These are phyloP conservation scores for Siderastrea radians DNA, from an alignment of 92 coral and sea anemone genomes.

Conservation along the genomic window DNA sequence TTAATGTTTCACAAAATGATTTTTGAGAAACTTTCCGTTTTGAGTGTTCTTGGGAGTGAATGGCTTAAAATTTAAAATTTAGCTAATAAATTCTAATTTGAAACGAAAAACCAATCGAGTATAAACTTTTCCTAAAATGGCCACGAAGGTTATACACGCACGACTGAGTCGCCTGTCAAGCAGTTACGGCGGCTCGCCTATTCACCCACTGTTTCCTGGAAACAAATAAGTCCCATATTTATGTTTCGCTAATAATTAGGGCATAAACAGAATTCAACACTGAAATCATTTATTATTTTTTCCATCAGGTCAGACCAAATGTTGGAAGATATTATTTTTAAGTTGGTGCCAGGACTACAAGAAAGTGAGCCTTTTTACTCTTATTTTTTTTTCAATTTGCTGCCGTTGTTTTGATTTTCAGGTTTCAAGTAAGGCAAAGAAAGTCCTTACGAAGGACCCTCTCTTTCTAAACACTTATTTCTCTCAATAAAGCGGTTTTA, in stretches of 20 bases:
- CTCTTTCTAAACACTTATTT: background rate
- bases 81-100: too few relatives aligned
- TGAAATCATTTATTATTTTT: background rate
- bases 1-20: too few relatives aligned
- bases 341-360: slow-evolving; percentile 87
- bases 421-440: too few relatives aligned
- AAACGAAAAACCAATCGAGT: too few relatives aligned
- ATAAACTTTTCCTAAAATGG: too few relatives aligned
- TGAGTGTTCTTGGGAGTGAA: too few relatives aligned
- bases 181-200: background rate
- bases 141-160: too few relatives aligned
- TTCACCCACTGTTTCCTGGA: background rate
- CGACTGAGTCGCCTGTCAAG: background rate
- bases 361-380: slow-evolving; percentile 66
- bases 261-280: too few relatives aligned
- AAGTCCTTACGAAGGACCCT: background rate
- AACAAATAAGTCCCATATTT: background rate
- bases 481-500: background rate
- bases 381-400: background rate
- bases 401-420: background rate
- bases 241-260: background rate
- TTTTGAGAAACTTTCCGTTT: too few relatives aligned
- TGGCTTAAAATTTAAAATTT: too few relatives aligned
- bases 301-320: slow-evolving; percentile 82
- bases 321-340: slow-evolving; percentile 83